These are phyloP conservation scores for Phrynosoma blainvillii DNA, from an alignment of 2,113 vertebrate species.

Conservation along the genomic window DNA sequence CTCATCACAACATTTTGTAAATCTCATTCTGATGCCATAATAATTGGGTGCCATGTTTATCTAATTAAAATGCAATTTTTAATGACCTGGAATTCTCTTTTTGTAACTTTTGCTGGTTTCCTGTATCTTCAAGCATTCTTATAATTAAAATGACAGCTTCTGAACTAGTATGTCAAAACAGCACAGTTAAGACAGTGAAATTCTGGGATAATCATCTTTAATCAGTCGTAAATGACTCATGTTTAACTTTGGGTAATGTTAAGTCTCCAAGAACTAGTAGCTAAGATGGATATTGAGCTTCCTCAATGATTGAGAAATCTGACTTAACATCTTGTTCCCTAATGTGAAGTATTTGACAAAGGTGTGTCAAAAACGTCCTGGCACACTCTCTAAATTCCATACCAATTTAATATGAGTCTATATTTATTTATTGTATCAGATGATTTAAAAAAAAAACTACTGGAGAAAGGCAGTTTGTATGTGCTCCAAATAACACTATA, in stretches of 20 bases:
- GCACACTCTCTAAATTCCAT: neutral
- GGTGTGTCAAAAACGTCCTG: neutral
- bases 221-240: constrained; percentile 45
- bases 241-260: constrained; percentile 10
- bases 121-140: constrained; percentile 49
- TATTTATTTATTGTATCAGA: neutral
- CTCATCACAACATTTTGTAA: neutral
- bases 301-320: constrained; percentile 10
- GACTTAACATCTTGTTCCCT: neutral
- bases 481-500: neutral
- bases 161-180: constrained; percentile 63
- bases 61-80: constrained; percentile 38
- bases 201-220: constrained; percentile 44
- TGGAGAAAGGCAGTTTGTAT: neutral
- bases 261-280: constrained; percentile 18
- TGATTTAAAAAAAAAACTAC: neutral
- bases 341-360: constrained; percentile 11
- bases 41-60: constrained; percentile 6
- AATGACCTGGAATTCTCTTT: constrained; percentile 29
- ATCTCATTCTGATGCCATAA: neutral
- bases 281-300: neutral
- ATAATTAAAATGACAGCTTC: constrained; percentile 59
- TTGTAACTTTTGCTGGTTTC: constrained; percentile 47
- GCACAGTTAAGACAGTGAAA: constrained; percentile 43
- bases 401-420: neutral